Evolutionary conservation across 2,888 invertebrate genomes (phyloP).

Genomic region (Napeogenes inachia): DNA sequence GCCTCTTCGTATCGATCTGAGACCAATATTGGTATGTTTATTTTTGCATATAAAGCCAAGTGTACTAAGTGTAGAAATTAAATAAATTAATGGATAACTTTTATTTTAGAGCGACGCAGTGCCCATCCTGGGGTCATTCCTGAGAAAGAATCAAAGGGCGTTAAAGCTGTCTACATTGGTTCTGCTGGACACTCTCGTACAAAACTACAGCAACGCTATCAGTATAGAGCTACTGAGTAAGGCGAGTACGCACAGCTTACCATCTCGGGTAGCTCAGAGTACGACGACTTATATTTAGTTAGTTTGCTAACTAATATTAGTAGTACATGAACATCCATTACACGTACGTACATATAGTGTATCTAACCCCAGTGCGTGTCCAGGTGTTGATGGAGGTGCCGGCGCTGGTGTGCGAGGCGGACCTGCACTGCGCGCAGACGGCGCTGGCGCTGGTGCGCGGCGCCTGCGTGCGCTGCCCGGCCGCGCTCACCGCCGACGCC

Average conservation of each 20-base stretch:
- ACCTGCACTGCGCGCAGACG: conserved; percentile 97
- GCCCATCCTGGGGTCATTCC: conserved; percentile 93
- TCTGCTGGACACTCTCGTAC: conserved; percentile 92
- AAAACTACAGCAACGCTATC: conserved; percentile 86
- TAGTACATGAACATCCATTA: too few relatives aligned
- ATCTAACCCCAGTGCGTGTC: not conserved
- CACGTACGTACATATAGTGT: not conserved
- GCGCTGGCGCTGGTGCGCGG: conserved; percentile 90
- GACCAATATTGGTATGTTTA: conserved; percentile 83
- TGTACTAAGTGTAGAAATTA: conserved; percentile 7
- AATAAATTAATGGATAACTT: conserved; percentile 1
- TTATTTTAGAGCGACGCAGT: conserved; percentile 86
- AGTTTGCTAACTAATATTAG: too few relatives aligned
- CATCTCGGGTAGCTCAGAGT: too few relatives aligned
- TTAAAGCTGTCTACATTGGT: conserved; percentile 93
- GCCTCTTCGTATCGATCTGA: conserved; percentile 89
- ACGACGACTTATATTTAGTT: too few relatives aligned
- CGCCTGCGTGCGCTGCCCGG: conserved; percentile 86
- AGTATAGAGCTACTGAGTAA: conserved; percentile 85
- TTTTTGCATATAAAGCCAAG: not conserved
- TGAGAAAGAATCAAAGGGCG: conserved; percentile 97
- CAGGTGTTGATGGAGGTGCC: conserved; percentile 92
- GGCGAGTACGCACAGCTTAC: conserved; percentile 50
- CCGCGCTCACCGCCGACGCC: conserved; percentile 84
- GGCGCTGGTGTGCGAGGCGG: conserved; percentile 93